Evolutionary conservation across 2,113 vertebrate genomes (phyloP).

Genomic region (Miniopterus natalensis): DNA sequence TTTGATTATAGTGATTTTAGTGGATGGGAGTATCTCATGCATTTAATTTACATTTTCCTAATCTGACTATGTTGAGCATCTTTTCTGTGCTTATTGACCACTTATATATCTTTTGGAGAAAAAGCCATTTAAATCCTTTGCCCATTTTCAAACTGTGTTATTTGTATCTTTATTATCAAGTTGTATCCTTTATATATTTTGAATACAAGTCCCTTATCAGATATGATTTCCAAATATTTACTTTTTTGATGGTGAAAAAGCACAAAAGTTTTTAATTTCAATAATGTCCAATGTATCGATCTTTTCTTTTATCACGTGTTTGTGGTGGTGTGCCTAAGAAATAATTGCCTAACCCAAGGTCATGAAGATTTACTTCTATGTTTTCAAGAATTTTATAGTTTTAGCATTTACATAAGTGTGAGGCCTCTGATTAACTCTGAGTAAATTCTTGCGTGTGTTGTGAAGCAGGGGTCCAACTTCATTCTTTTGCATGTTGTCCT

Average conservation of each 20-base stretch:
- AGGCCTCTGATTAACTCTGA: background rate
- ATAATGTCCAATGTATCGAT: background rate
- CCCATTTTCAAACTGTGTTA: background rate
- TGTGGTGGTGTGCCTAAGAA: background rate
- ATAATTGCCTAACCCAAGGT: background rate
- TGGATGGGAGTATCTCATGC: background rate
- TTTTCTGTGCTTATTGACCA: background rate
- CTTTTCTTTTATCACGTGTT: constrained; percentile 13
- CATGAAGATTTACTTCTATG: background rate
- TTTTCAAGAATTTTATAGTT: constrained; percentile 4
- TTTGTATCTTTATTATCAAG: background rate
- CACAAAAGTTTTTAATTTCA: constrained; percentile 1
- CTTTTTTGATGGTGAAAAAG: background rate
- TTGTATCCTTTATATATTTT: background rate
- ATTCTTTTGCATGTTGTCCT: background rate
- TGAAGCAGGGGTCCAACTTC: background rate
- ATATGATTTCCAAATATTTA: constrained; percentile 3
- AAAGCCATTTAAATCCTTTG: constrained; percentile 20
- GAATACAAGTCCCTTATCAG: background rate
- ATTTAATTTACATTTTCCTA: constrained; percentile 20
- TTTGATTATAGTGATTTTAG: background rate
- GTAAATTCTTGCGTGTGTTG: background rate
- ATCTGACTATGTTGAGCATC: background rate
- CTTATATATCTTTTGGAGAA: constrained; percentile 11
- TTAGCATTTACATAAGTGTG: background rate